These are phyloP conservation scores for Ypsolopha scabrella DNA, from an alignment of 2,888 invertebrate species.

Conservation along the genomic window DNA sequence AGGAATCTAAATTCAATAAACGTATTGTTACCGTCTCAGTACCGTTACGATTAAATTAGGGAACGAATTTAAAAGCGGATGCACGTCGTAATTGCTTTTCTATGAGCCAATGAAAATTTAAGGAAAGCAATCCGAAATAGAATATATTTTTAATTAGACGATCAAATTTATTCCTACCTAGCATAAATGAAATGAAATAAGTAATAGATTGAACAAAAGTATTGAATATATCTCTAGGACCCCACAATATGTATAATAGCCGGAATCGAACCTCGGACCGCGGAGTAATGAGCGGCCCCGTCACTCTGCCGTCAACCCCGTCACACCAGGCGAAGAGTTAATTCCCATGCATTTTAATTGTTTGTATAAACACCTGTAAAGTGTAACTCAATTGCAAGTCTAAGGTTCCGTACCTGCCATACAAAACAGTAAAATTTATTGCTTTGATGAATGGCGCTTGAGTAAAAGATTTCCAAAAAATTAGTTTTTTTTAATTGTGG, in stretches of 20 bases:
- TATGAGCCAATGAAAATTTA: no score
- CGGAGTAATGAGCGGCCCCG: constrained; percentile 43
- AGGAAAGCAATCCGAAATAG: not conserved
- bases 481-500: no score
- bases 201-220: not conserved
- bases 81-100: not conserved
- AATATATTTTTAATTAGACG: not conserved
- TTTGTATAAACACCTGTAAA: constrained; percentile 28
- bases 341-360: constrained; percentile 47
- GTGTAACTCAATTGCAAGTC: not conserved
- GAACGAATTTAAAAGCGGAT: not conserved
- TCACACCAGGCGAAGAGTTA: constrained; percentile 48
- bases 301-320: constrained; percentile 45
- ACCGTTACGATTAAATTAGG: constrained; percentile 18
- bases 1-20: constrained; percentile 44
- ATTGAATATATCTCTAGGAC: not conserved
- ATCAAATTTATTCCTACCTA: not conserved
- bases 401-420: constrained; percentile 12
- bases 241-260: not conserved
- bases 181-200: no score
- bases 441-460: not conserved
- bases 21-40: constrained; percentile 21
- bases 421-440: not conserved
- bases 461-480: not conserved
- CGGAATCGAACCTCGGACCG: constrained; percentile 24